Percentiles rank a stretch among this genome's conserved stretches.
phyloP scores from a whole-genome alignment of 2,888 invertebrate genomes.

The Drosophila longiperda region DNA sequence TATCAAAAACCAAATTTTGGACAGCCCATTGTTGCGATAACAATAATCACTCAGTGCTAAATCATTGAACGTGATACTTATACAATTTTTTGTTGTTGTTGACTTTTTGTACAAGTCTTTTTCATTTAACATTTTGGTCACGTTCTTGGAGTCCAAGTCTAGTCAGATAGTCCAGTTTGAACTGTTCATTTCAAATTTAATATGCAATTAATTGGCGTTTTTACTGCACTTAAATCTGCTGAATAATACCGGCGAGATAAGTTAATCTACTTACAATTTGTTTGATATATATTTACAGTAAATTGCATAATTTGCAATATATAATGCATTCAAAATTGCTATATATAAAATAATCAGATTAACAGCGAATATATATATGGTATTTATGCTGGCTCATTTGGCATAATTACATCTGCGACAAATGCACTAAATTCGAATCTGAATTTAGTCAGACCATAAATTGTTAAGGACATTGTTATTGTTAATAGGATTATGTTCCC shows the following conservation, averaged over 20 bases:
- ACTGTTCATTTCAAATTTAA: background rate
- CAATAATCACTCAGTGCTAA: conserved; percentile 20
- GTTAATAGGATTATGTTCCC: background rate
- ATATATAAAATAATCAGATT: background rate
- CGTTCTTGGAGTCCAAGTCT: background rate
- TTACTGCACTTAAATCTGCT: background rate
- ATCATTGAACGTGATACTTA: background rate
- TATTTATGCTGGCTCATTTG: background rate
- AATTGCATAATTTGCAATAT: background rate
- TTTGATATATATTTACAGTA: background rate
- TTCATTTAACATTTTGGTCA: conserved; percentile 2
- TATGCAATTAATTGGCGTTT: background rate
- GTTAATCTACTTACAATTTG: background rate
- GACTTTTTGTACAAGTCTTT: background rate
- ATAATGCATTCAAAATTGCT: background rate
- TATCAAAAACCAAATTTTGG: conserved; percentile 19
- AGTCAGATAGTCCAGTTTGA: background rate
- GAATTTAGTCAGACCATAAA: background rate
- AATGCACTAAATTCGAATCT: background rate
- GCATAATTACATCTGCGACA: background rate
- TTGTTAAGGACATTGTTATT: too few relatives aligned
- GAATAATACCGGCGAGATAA: background rate
- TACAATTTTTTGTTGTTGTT: background rate
- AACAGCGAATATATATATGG: background rate
- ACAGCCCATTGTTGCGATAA: conserved; percentile 17